Base-by-base conservation (phyloP, 2,797 vertebrate genomes). In the Bryconaethiops microstoma region DNA sequence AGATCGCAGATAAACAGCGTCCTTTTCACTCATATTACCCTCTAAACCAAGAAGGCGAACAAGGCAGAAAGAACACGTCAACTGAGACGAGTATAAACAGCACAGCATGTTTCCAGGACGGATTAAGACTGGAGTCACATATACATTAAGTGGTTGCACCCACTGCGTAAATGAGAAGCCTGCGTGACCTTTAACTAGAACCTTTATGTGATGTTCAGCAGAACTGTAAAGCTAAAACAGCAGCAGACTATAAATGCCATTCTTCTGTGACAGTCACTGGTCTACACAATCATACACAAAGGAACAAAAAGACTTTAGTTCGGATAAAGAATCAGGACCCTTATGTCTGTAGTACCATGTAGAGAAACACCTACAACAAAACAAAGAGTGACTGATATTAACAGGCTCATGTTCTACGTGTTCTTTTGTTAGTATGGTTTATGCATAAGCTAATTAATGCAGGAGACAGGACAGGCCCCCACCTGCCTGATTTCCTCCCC, bases 171-270 rank as follows among this genome's bases (percentile, higher is more conserved):
- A 55, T 40, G 23, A 29, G 48, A 54, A 10, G 68, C 48, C 12
- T 0, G 50, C 5, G 6, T 39, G 23, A 62, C 57, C 42, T 39
- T 39, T 7, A 12, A 40, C 29, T 62, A 17, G 10, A 23, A 23
- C 57, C 12, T 25, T 25, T 39, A 5, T 52, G 21, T 67, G 52
- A 55, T 42, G 40, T 25, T 52, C 52, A 19, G 76, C 64, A 77
- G 45, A 39, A 35, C 21, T 39, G 25, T 19, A 21, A 52, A 72
- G 57, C 77, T 78, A 59, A 72, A 35, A 71, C n/a, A 23, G 45
- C 17, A 0, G 7, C 29, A 25, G 68, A 52, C 45, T 17, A 40
- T 55, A 64, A 72, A 42, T 65, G 69, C 40, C 59, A 23, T 54
- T 73, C 45, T 54, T 62, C 2, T n/a, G 29, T 8, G 21, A n/a